Conservation (phyloP, 2,113 vertebrate genomes). For the Dendropsophus ebraccatus region DNA sequence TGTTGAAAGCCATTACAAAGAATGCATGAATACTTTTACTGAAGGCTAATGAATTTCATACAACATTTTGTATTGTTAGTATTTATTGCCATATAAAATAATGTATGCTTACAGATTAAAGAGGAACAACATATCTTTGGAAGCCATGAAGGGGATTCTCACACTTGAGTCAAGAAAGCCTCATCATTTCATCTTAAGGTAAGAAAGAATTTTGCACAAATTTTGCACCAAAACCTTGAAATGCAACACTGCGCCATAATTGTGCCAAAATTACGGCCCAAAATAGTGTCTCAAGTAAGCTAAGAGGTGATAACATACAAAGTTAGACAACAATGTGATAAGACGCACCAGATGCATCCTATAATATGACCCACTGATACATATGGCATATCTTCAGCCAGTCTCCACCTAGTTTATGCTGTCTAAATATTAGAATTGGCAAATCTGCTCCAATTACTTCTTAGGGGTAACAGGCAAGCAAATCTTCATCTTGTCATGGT, state of each 20-base stretch:
- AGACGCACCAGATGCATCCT: no score
- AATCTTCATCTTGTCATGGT: background rate
- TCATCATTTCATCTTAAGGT: conserved; percentile 69
- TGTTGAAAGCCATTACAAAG: background rate
- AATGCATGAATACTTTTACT: background rate
- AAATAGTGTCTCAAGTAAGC: no score
- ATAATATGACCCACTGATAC: no score
- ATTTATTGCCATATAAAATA: background rate
- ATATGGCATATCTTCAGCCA: no score
- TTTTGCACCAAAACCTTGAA: no score
- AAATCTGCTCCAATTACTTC: no score
- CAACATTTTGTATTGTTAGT: background rate
- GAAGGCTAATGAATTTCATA: background rate
- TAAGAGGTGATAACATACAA: no score
- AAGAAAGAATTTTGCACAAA: conserved; percentile 10
- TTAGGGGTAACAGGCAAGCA: background rate
- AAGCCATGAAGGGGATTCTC: conserved; percentile 61
- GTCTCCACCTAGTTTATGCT: no score
- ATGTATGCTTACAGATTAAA: conserved; percentile 67
- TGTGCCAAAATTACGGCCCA: no score
- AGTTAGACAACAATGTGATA: no score
- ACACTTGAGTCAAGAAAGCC: conserved; percentile 53
- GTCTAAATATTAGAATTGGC: no score
- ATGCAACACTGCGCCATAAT: no score
- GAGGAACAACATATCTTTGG: conserved; percentile 62